Base-by-base conservation (phyloP, 2,797 vertebrate species). In the Mustela erminea region DNA sequence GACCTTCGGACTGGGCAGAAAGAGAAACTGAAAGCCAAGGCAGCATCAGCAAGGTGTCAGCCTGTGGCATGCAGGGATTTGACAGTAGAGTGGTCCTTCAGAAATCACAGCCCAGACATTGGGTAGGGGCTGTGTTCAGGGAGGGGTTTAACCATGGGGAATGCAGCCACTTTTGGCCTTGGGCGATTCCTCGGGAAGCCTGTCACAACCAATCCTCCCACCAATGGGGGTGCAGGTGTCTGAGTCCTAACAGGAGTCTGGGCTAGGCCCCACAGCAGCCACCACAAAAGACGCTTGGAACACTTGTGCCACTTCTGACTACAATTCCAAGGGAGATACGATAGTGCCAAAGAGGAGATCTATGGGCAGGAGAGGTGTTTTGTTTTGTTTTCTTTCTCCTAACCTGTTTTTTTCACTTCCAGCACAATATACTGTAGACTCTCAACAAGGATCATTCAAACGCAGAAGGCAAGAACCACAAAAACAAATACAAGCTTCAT, bases 341-440 rank as follows among this genome's bases (percentile, higher is more conserved):
- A 18, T 20, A 17, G 17, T 2, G 8, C 17, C 15, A 23, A 43
- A 75, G 25, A 52, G 25, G 29, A 93, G 21, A 10, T 27, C 23
- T 23, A 10, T 12, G 7, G 3, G 27, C 1, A 20, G 6, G 2
- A 91, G 21, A 8, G 0, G 2, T 21, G 70, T 2, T 27, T 41
- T 25, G 70, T 43, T 72, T 70, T 89, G 18, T 85, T 72, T 70
- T 89, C 23, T 85, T 77, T 21, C 70, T 43, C 23, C 43, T 52
- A 46, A 29, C 4, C 46, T 91, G 23, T 25, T 56, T 60, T 90
- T 90, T 60, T 70, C 6, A 52, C 32, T 21, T 21, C 8, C 54
- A 96, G 49, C 13, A 35, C 18, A 66, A 82, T 86, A 86, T 81
- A 54, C 70, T 70, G 7, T 64, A 94, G 27, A 58, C n/a, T 54